A percentile compares a stretch with the other conserved stretches of the same genome.
Conservation (phyloP, 2,113 vertebrate species). For the Silurus meridionalis region DNA sequence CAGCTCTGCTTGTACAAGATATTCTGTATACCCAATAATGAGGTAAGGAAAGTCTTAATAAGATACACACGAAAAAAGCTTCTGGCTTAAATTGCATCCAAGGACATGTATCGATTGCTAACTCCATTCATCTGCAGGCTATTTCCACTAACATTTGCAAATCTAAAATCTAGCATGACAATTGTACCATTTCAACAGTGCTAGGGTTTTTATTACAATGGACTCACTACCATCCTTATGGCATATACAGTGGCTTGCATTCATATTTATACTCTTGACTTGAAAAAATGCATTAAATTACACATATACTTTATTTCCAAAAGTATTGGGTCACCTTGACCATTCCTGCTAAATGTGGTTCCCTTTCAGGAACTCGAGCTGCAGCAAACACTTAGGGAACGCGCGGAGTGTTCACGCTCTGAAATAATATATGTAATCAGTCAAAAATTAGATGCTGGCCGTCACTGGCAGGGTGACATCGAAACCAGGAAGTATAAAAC, state of each 20-base stretch:
- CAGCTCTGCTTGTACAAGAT: neutral
- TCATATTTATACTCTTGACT: neutral
- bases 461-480: no score
- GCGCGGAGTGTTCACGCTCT: no score
- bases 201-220: neutral
- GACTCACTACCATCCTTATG: neutral
- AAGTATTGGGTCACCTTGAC: neutral
- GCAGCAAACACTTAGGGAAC: no score
- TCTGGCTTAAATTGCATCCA: neutral
- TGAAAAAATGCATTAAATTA: neutral
- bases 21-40: neutral
- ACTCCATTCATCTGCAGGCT: neutral
- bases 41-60: neutral
- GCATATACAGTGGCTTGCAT: neutral
- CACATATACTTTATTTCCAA: neutral
- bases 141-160: neutral
- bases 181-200: neutral
- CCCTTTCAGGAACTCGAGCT: no score
- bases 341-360: no score
- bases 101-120: neutral
- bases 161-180: no score
- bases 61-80: neutral
- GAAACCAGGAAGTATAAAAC: no score
- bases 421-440: no score
- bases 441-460: no score